Evolutionary conservation across 2,797 vertebrate genomes (phyloP), one percentile per base, ranked within the genome.

Genomic region (Coendou prehensilis): DNA sequence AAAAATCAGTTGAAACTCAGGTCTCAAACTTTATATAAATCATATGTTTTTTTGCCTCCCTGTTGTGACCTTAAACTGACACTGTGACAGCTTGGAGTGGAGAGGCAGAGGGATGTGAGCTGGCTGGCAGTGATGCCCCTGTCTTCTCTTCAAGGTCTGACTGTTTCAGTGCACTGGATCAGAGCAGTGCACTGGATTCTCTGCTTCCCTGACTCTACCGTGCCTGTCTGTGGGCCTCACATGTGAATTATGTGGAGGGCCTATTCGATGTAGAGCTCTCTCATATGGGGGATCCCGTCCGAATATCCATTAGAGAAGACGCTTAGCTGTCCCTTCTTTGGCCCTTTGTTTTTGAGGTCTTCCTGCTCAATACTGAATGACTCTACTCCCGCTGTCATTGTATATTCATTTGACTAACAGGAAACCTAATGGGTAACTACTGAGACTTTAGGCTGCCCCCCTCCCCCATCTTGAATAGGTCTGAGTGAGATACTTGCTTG

Each of bases 1-100:
- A 69, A 86, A 69, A 86, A 75, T 82, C 10, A 86, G 13, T 64
- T 79, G 67, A 56, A 86, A 83, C 37, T 37, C 11, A 78, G 9
- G 22, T 50, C 33, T 75, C 22, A 59, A 20, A 82, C 76, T 83
- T 67, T 33, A 50, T 93, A 61, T 73, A 80, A 78, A 37, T 73
- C 6, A 0, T 45, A 13, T 78, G 9, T 67, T 56, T 20, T 56
- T 23, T 6, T 22, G 1, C 81, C 5, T 52, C 11, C 3, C 5
- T n/a, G 10, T 4, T 67, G 33, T 47, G 28, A 4, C 15, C 7
- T 69, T 91, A 69, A 85, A 84, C 45, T 26, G 80, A 89, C 15
- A 81, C 17, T 33, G 2, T 56, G 15, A 23, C 37, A 91, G 3
- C 52, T 71, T 73, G 15, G 14, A 67, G 8, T 80, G 5, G 4